These are phyloP conservation scores for Otis tarda DNA, from an alignment of 2,113 vertebrate species.

Conservation along the genomic window DNA sequence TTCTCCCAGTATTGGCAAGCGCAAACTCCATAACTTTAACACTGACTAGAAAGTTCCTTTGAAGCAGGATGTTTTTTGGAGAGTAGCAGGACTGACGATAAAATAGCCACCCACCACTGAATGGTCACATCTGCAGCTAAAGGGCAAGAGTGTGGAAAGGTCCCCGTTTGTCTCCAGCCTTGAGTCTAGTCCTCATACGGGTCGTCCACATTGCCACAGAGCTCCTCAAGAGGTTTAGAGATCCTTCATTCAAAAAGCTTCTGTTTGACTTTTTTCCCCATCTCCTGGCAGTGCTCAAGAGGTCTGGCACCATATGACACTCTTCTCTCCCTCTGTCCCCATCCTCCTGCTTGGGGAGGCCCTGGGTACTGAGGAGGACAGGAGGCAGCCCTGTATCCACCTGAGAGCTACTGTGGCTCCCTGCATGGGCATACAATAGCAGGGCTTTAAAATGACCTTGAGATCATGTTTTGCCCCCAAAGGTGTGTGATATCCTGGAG, in stretches of 20 bases:
- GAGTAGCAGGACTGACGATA: not conserved
- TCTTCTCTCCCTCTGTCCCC: not conserved
- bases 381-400: not conserved
- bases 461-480: not conserved
- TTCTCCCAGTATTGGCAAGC: not conserved
- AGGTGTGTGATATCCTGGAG: not conserved
- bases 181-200: not conserved
- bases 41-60: not conserved
- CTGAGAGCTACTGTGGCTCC: not conserved
- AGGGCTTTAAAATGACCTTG: not conserved
- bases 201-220: not conserved
- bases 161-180: not conserved
- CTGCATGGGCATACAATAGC: accelerated
- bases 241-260: not conserved
- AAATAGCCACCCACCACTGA: not conserved
- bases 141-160: not conserved
- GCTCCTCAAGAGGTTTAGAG: not conserved
- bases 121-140: not conserved
- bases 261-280: not conserved
- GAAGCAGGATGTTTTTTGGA: not conserved
- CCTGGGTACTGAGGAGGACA: not conserved
- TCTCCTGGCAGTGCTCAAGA: not conserved
- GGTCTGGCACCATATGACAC: accelerated
- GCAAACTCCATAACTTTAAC: not conserved
- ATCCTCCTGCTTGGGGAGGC: not conserved